These are phyloP conservation scores for Cairina moschata DNA, from an alignment of 2,113 vertebrate species.

Conservation along the genomic window DNA sequence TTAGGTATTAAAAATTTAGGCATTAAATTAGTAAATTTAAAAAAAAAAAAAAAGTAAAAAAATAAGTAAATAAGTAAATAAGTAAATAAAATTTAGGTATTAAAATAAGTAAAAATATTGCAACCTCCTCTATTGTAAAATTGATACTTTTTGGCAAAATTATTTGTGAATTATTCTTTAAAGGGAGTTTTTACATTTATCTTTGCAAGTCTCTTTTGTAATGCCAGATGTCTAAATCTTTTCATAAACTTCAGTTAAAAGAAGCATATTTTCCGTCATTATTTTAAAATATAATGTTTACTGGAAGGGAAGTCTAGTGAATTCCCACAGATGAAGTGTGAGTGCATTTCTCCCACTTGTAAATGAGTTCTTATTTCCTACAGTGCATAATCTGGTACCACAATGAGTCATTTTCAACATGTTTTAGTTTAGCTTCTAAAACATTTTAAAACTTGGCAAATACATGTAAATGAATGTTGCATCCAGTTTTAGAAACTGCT, in stretches of 20 bases:
- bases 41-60: no score
- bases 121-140: slow-evolving; percentile 1
- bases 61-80: no score
- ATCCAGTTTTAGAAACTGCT: slow-evolving; percentile 73
- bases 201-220: slow-evolving; percentile 59
- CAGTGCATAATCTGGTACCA: slow-evolving; percentile 74
- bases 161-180: slow-evolving; percentile 29
- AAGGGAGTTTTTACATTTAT: slow-evolving; percentile 59
- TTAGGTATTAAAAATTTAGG: neutral
- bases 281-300: slow-evolving; percentile 80
- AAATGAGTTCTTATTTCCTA: slow-evolving; percentile 83
- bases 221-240: slow-evolving; percentile 70
- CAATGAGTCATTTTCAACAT: slow-evolving; percentile 80
- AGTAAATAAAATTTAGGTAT: neutral
- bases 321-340: slow-evolving; percentile 81
- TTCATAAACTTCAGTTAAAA: slow-evolving; percentile 73
- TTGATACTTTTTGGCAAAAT: slow-evolving; percentile 36
- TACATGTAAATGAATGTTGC: slow-evolving; percentile 66
- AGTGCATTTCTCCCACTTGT: slow-evolving; percentile 81
- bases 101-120: neutral
- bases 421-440: slow-evolving; percentile 81
- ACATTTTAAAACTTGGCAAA: slow-evolving; percentile 78
- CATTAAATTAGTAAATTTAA: neutral
- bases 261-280: slow-evolving; percentile 76
- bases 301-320: slow-evolving; percentile 78